phyloP scores from a whole-genome alignment of 2,113 vertebrate species.

The Thymallus thymallus region DNA sequence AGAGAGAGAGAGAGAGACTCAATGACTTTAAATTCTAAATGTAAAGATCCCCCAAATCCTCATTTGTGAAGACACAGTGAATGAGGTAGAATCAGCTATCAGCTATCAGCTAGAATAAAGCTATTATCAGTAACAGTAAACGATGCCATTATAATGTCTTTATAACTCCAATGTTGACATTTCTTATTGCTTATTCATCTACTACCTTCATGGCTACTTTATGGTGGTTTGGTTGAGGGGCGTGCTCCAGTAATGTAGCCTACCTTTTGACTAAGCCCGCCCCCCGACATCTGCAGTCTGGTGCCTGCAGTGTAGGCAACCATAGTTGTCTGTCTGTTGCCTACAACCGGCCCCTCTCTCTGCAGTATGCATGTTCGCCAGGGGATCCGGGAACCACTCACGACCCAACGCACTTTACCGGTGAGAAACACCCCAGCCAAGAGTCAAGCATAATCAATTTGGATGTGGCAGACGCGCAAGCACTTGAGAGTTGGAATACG shows the following conservation, averaged over 20 bases:
- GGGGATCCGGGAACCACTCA: conserved; percentile 66
- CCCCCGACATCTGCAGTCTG: conserved; percentile 61
- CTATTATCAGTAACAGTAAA: background rate
- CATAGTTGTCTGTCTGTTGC: conserved; percentile 55
- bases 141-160: too few relatives aligned
- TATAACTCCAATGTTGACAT: too few relatives aligned
- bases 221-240: conserved; percentile 44
- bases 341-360: conserved; percentile 60
- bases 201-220: too few relatives aligned
- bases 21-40: too few relatives aligned
- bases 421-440: conserved; percentile 51
- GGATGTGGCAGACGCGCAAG: conserved; percentile 66
- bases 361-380: conserved; percentile 74
- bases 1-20: conserved; percentile 10
- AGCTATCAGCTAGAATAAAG: too few relatives aligned
- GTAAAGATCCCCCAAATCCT: too few relatives aligned
- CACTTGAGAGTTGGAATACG: conserved; percentile 23
- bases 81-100: too few relatives aligned
- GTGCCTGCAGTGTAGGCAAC: conserved; percentile 53
- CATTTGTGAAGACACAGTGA: too few relatives aligned
- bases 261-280: conserved; percentile 59
- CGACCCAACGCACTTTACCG: conserved; percentile 67
- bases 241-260: conserved; percentile 54
- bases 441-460: conserved; percentile 64
- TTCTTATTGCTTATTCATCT: too few relatives aligned